phyloP scores from a whole-genome alignment of 1,140 invertebrate species.

The Oryctes rhinoceros region DNA sequence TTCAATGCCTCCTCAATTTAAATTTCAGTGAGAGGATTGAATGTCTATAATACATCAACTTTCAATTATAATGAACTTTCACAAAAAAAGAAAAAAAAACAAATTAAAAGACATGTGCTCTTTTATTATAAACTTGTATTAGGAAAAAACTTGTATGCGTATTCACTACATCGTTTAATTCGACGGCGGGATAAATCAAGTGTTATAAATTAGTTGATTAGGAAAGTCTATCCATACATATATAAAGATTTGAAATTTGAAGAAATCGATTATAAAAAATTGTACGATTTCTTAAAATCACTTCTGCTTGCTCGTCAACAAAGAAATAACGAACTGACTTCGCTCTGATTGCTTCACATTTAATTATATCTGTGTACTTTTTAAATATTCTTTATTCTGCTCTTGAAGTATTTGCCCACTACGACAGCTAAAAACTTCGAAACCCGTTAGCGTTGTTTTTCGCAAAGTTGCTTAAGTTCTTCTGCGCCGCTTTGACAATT shows the following conservation, averaged over 20 bases:
- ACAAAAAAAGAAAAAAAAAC: background rate
- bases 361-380: background rate
- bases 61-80: background rate
- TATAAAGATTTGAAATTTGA: no score
- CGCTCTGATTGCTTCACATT: background rate
- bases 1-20: background rate
- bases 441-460: slow-evolving; percentile 2
- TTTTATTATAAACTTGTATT: no score
- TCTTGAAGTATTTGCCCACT: background rate
- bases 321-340: background rate
- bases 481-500: slow-evolving; percentile 1
- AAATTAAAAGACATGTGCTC: no score
- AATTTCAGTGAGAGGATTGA: background rate
- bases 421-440: background rate
- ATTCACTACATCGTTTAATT: no score
- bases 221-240: no score
- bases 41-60: background rate
- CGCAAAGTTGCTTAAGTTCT: background rate
- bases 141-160: no score
- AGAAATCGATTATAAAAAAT: no score
- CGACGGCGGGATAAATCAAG: no score
- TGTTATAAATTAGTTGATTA: no score
- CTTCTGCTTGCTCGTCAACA: background rate
- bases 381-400: background rate
- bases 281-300: background rate